Base-by-base conservation (phyloP, 2,888 invertebrate species). In the Drosophila antonietae region DNA sequence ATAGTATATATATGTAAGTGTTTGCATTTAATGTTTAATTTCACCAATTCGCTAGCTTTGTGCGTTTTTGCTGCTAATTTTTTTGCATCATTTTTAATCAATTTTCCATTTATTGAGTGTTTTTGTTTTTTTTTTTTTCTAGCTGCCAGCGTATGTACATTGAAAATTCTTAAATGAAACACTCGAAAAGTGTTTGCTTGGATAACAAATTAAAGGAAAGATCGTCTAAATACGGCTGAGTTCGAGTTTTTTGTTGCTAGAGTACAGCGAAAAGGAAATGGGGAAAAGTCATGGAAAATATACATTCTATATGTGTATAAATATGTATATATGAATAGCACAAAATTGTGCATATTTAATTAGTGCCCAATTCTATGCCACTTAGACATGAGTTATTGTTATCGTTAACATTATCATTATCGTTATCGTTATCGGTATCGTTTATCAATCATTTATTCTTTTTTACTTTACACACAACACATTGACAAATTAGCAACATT, bases 31-130 rank as follows among this genome's bases (percentile, higher is more conserved):
- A 74, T 51, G 65, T 80, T 79, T 75, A 88, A 81, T 89, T 85
- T 85, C 84, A 89, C 84, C 89, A 84, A 85, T 77, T 83, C 79
- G 89, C 87, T 89, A 85, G 89, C 87, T 73, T 89, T 85, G 84
- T 89, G 84, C 89, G 89, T 77, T 81, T 71, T 43, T 68, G 56
- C 51, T 72, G 39, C 56, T 53, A n/a, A 37, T 14, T 37, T 31
- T 31, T 39, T 4, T 35, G 23, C 23, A 23, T 23, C 23, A 23
- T 43, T 23, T 49, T 35, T 39, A 15, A 39, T 39, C 63, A 37
- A 47, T 60, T 33, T 52, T 35, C 14, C 18, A 58, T 43, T 67
- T 47, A 62, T 15, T 43, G 44, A 35, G 23, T 23, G 37, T 14
- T 52, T 74, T 28, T 28, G 23, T 52, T 74, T 20, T 20, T 20